Conservation (phyloP, 2,797 vertebrate genomes). For the Typhlichthys subterraneus region DNA sequence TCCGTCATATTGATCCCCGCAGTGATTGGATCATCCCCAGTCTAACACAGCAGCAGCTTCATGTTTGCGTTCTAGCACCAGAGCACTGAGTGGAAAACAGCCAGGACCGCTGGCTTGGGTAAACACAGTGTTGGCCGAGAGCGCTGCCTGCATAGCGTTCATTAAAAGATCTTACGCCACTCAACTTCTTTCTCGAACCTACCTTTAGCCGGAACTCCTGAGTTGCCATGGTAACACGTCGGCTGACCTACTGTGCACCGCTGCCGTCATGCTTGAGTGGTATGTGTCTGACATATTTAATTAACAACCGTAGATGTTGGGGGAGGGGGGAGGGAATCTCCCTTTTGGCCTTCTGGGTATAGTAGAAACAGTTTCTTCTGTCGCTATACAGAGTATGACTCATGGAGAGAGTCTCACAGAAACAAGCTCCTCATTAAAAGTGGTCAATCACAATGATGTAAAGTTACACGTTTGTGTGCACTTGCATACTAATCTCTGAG, state of each 20-base stretch:
- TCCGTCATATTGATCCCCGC: constrained; percentile 20
- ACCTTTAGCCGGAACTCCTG: constrained; percentile 40
- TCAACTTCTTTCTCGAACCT: constrained; percentile 59
- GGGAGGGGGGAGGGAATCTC: constrained; percentile 20
- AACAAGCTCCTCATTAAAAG: constrained; percentile 24
- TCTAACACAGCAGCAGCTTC: background rate
- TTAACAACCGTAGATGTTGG: constrained; percentile 43
- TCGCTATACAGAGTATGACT: constrained; percentile 15
- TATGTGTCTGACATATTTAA: constrained; percentile 59
- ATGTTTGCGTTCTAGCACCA: constrained; percentile 24
- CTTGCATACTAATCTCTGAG: too few relatives aligned
- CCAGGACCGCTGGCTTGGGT: constrained; percentile 46
- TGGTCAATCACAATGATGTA: constrained; percentile 17
- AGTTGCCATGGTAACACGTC: constrained; percentile 69
- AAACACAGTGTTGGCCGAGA: constrained; percentile 52
- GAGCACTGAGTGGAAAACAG: constrained; percentile 42
- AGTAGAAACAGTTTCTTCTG: constrained; percentile 6
- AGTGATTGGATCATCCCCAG: background rate
- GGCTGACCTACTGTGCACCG: constrained; percentile 47
- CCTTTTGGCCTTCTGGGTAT: constrained; percentile 27
- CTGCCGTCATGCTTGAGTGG: constrained; percentile 49
- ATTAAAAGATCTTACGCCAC: constrained; percentile 66
- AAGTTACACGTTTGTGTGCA: too few relatives aligned
- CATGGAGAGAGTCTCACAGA: background rate
- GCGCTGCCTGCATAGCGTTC: constrained; percentile 53